phyloP scores from a whole-genome alignment of 2,797 vertebrate species.

The Graptemys geographica region DNA sequence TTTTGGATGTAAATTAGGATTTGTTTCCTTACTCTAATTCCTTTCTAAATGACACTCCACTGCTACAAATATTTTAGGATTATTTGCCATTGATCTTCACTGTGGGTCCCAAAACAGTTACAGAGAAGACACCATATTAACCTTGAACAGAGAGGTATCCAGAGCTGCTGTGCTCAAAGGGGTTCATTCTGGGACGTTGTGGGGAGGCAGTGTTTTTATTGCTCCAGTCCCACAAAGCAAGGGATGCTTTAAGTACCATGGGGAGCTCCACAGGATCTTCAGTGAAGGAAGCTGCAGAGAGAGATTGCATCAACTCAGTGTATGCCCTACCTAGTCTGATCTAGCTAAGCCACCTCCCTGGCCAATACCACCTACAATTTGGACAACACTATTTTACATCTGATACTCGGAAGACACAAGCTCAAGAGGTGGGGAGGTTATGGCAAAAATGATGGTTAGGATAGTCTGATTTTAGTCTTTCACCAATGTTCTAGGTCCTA shows the following conservation, averaged over 20 bases:
- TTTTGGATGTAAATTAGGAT: not conserved
- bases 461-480: not conserved
- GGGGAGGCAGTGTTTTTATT: not conserved
- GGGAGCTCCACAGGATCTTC: not conserved
- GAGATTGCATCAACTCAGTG: rapidly evolving
- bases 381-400: not conserved
- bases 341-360: not conserved
- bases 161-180: not conserved
- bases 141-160: not conserved
- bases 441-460: not conserved
- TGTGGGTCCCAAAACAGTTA: not conserved
- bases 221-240: not conserved
- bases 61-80: not conserved
- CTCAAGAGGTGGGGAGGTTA: not conserved
- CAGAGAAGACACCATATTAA: not conserved
- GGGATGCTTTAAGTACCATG: not conserved
- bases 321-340: not conserved
- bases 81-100: not conserved
- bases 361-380: not conserved
- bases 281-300: not conserved
- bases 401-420: not conserved
- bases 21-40: not conserved
- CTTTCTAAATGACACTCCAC: not conserved
- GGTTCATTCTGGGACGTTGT: not conserved
- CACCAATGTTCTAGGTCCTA: not conserved